Evolutionary conservation across 2,797 vertebrate genomes (phyloP).

Genomic region (Diplodus puntazzo): DNA sequence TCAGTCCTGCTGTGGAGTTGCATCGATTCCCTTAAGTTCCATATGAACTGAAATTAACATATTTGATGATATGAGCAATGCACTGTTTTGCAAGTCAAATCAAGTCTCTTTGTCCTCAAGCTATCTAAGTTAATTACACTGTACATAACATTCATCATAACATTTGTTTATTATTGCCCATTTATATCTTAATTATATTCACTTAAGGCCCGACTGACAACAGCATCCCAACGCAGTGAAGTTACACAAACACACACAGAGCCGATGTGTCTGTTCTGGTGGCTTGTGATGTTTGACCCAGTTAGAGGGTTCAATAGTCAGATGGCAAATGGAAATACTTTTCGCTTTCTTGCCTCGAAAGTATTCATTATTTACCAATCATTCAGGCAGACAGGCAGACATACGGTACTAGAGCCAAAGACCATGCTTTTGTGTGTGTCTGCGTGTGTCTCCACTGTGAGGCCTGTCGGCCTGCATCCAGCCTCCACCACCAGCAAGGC

Average conservation of each 20-base stretch:
- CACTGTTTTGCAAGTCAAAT: background rate
- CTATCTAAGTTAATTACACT: background rate
- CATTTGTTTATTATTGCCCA: background rate
- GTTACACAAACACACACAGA: background rate
- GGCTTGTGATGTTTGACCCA: constrained; percentile 53
- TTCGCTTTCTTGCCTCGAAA: constrained; percentile 20
- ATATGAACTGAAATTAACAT: background rate
- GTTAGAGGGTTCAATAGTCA: constrained; percentile 21
- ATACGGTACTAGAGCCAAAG: background rate
- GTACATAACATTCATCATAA: background rate
- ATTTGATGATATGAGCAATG: background rate
- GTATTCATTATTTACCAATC: constrained; percentile 51
- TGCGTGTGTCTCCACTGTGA: constrained; percentile 4
- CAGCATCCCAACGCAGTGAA: background rate
- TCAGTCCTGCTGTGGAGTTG: background rate
- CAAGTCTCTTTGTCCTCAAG: background rate
- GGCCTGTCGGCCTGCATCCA: constrained; percentile 32
- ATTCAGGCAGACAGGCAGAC: constrained; percentile 24
- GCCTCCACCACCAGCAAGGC: constrained; percentile 24
- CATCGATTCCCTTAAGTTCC: background rate
- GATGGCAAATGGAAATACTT: constrained; percentile 31
- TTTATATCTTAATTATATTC: background rate
- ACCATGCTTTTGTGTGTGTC: constrained; percentile 7
- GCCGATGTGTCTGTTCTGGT: constrained; percentile 3
- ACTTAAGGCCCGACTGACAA: too few relatives aligned